Evolutionary conservation across 64 coral and sea anemone species (phyloP).

Genomic region (Stylophora pistillata): DNA sequence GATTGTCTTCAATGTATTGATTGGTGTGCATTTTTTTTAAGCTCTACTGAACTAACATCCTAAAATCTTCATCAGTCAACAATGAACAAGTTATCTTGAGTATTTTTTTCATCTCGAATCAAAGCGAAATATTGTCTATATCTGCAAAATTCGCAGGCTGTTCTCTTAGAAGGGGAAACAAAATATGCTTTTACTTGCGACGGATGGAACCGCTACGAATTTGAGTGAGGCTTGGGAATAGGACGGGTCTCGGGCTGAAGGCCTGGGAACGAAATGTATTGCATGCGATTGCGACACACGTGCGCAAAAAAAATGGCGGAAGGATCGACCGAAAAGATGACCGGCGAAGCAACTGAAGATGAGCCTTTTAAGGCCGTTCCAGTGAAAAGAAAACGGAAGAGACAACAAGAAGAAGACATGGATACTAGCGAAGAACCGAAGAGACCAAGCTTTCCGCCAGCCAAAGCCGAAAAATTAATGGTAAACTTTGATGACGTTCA

Average conservation of each 20-base stretch:
- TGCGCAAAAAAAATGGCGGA: constrained; percentile 81
- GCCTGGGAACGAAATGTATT: constrained; percentile 50
- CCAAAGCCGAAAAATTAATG: constrained; percentile 81
- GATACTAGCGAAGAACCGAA: constrained; percentile 57
- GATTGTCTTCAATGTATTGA: too few species aligned
- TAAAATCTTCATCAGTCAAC: too few species aligned
- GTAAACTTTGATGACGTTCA: constrained; percentile 21
- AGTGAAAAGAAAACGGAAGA: constrained; percentile 85
- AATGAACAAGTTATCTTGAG: too few species aligned
- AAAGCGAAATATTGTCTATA: too few species aligned
- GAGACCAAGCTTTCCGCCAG: constrained; percentile 88
- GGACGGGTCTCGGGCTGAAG: background rate
- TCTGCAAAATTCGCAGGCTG: too few species aligned
- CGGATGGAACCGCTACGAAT: background rate
- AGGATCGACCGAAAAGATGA: constrained; percentile 12
- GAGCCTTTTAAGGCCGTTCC: constrained; percentile 71
- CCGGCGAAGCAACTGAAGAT: constrained; percentile 36
- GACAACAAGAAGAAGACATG: constrained; percentile 83
- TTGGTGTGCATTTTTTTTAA: too few species aligned
- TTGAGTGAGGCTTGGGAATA: background rate
- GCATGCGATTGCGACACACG: background rate
- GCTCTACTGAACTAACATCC: too few species aligned
- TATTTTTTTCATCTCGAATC: too few species aligned
- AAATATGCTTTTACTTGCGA: background rate
- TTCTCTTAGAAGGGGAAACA: too few species aligned